Conservation (phyloP, 1,140 invertebrate species). For the Magallana ariakensis region DNA sequence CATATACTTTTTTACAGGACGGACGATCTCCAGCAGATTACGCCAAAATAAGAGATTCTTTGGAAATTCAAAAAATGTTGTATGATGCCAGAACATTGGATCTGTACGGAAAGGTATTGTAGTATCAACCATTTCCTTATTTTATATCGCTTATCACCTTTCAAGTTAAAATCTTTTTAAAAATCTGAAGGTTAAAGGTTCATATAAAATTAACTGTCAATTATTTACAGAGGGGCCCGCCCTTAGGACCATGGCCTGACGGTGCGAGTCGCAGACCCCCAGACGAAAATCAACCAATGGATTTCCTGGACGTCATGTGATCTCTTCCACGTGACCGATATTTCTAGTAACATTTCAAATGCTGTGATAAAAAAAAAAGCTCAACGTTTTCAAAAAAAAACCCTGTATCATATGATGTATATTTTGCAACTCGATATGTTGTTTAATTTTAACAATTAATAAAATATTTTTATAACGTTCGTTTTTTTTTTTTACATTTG, state of each 20-base stretch:
- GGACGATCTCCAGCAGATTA: slow-evolving; percentile 70
- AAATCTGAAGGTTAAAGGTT: no score
- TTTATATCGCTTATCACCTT: background rate
- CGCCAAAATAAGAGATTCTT: slow-evolving; percentile 51
- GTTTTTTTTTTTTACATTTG: no score
- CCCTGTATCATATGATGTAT: no score
- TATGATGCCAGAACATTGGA: slow-evolving; percentile 73
- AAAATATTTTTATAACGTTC: no score
- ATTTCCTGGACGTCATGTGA: slow-evolving; percentile 38
- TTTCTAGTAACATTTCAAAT: background rate
- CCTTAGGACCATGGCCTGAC: slow-evolving; percentile 64
- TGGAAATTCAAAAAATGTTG: slow-evolving; percentile 65
- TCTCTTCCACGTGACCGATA: background rate
- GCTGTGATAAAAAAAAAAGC: background rate
- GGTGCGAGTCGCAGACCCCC: slow-evolving; percentile 56
- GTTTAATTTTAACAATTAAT: no score
- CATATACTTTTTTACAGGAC: slow-evolving; percentile 58
- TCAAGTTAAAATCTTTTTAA: no score
- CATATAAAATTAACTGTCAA: background rate
- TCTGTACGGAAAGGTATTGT: slow-evolving; percentile 65
- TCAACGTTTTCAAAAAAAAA: background rate
- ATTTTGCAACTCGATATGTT: no score
- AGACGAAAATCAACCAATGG: slow-evolving; percentile 45
- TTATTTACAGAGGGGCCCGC: slow-evolving; percentile 58
- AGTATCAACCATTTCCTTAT: background rate